Base-by-base conservation (phyloP, 2,888 invertebrate genomes). In the Muschampia plurimacula region DNA sequence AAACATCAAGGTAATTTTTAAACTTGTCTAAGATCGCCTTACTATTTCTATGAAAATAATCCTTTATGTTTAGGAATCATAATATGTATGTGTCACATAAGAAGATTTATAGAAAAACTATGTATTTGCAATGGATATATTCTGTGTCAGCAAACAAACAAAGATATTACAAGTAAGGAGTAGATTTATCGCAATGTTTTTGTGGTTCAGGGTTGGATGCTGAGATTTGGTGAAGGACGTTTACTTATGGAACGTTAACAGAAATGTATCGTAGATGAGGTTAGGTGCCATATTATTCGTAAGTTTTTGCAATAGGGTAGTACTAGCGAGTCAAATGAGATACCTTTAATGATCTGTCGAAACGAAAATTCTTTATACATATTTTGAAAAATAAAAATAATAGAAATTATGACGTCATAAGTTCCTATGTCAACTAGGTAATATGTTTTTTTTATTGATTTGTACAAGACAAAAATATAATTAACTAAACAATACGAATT, bases 161-260 rank as follows among this genome's bases (percentile, higher is more conserved):
- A 79, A 75, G 77, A 77, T 80, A 82, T 83, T 81, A 80, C 77
- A 73, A 78, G 75, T 77, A 75, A 74, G 55, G 74, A 75, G 74
- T 67, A 78, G 81, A 86, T 87, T 85, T 86, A 87, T 85, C 63
- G 80, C 76, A 72, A 79, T 85, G 85, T 85, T 86, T 83, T 84
- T 81, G 82, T 76, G 75, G 78, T 70, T 72, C 49, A 55, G 67
- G 76, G 74, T 75, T 73, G 72, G 55, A 28, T 66, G 59, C 55
- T 49, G 52, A 62, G 32, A 72, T 74, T 49, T 44, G 69, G 57
- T 55, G 41, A 36, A 64, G 69, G 57, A 32, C 64, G 9, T 28
- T 69, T 13, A 36, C 52, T 39, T 57, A 15, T 70, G 36, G 59
- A n/a, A 60, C 36, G 12, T 32, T 12, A 60, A 36, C 28, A 13